These are phyloP conservation scores for Drosophila multiciliata DNA, from an alignment of 2,888 invertebrate genomes.

Conservation along the genomic window DNA sequence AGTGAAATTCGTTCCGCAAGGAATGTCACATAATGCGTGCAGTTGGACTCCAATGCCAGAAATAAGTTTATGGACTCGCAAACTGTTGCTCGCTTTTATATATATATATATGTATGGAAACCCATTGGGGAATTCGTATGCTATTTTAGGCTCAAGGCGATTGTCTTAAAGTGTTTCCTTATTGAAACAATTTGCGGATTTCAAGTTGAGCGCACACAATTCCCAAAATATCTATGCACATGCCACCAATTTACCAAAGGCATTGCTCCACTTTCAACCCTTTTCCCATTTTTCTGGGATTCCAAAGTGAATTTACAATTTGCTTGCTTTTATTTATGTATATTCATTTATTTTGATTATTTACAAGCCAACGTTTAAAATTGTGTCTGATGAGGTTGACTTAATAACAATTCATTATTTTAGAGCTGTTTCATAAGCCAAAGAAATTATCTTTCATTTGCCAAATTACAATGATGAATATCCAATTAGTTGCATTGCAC, in stretches of 20 bases:
- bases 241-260: constrained; percentile 1
- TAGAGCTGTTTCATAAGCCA: background rate
- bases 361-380: background rate
- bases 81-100: constrained; percentile 4
- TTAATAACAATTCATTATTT: background rate
- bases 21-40: background rate
- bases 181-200: constrained; percentile 20
- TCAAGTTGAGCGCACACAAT: constrained; percentile 29
- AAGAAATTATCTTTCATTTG: background rate
- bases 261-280: constrained; percentile 4
- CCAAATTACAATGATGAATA: background rate
- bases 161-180: constrained; percentile 9
- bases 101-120: background rate
- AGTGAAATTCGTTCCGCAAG: constrained; percentile 1
- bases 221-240: constrained; percentile 2
- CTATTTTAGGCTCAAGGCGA: constrained; percentile 1
- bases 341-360: background rate
- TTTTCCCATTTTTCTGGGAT: background rate
- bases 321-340: background rate
- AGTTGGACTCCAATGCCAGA: background rate
- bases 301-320: background rate
- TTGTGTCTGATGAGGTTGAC: background rate
- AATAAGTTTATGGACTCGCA: constrained; percentile 11
- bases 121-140: background rate
- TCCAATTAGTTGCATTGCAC: background rate